Base-by-base conservation (phyloP, 2,113 vertebrate genomes). In the Callipepla californica region DNA sequence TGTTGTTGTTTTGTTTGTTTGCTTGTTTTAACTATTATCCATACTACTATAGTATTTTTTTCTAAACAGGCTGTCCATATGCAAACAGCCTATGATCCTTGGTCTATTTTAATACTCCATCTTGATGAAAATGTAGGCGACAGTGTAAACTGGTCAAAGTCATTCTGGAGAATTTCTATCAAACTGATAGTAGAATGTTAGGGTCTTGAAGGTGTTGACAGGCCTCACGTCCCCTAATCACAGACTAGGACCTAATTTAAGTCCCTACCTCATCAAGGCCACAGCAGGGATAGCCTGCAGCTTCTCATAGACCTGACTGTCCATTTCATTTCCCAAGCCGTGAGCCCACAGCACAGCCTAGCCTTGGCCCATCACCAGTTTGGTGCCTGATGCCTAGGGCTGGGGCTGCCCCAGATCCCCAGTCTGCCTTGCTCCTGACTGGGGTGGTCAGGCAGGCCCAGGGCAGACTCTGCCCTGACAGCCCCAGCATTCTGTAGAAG, bases 361-460 rank as follows among this genome's bases (percentile, higher is more conserved):
- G 5, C 13, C 40, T 81, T 53, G 38, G 9, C 19, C 19, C 40
- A 10, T 13, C 18, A 10, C n/a, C 48, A 25, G 2, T 21, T 25
- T 36, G 6, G 21, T 18, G 2, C 14, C 6, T 3, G 7, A 2
- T 50, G 13, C 18, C 23, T 5, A 15, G 34, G 36, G 7, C 7
- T 63, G 17, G 19, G 15, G 19, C 11, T 85, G 11, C 4, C 1
- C 22, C n/a, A 8, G 23, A 32, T 9, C n/a, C 30, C 36, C 25
- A 13, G 13, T 7, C 13, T 40, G 6, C 7, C 14, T 28, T 36
- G 4, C 4, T 53, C 26, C 50, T 63, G 38, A 7, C 7, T 30
- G 38, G 23, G 13, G 6, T 18, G 19, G 10, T 42, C 14, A 8
- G 8, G 30, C 5, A 6, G 32, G 13, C 25, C 16, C 20, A 66